phyloP scores from a whole-genome alignment of 2,888 invertebrate species.

The Cremastobaeus sp. region DNA sequence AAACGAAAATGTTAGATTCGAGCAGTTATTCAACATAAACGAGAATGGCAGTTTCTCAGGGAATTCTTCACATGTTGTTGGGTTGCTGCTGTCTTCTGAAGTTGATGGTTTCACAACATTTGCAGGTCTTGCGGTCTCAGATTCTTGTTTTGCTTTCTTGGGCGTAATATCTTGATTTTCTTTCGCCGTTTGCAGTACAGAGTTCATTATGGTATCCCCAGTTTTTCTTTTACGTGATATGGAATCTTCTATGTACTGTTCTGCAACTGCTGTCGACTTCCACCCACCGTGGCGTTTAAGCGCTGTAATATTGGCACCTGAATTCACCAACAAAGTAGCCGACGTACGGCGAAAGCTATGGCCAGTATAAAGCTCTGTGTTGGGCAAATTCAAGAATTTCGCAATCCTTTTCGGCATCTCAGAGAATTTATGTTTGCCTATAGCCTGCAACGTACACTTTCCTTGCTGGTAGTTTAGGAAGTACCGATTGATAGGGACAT shows the following conservation, averaged over 20 bases:
- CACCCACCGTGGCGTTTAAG: conserved; percentile 8
- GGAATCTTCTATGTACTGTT: conserved; percentile 4
- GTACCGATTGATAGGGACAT: conserved; percentile 13
- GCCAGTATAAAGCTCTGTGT: no score
- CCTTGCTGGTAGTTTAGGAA: conserved; percentile 16
- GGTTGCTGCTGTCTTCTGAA: neutral
- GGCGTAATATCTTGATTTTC: neutral
- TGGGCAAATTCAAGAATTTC: no score
- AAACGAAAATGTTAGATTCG: neutral
- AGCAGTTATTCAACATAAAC: neutral
- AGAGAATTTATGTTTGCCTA: conserved; percentile 12
- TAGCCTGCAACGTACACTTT: conserved; percentile 7
- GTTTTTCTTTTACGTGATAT: conserved; percentile 3
- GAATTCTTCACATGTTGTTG: neutral
- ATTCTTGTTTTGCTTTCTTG: neutral
- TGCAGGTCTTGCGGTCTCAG: neutral
- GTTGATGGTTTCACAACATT: neutral
- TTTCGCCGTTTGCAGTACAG: conserved; percentile 5
- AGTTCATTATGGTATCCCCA: neutral
- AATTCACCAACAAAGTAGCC: no score
- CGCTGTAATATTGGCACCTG: neutral
- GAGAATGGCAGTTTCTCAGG: neutral
- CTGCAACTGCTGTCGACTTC: conserved; percentile 3
- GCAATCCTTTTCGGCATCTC: neutral
- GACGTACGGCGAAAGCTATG: no score